phyloP scores from a whole-genome alignment of 1,140 invertebrate species.

The Argopecten irradians region DNA sequence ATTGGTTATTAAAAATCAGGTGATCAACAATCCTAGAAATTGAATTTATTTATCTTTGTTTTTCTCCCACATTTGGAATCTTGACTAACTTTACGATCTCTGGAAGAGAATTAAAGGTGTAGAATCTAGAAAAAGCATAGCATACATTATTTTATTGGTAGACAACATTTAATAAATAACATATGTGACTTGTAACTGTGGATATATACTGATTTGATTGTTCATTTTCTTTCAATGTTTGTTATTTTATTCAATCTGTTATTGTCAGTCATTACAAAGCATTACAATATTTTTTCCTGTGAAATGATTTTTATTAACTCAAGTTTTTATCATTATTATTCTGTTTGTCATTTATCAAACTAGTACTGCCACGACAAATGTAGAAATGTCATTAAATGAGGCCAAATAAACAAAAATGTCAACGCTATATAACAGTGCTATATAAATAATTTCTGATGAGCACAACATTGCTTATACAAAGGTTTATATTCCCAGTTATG shows the following conservation, averaged over 20 bases:
- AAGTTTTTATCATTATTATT: neutral
- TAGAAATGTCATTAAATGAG: no score
- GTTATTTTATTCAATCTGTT: neutral
- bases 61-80: neutral
- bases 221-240: neutral
- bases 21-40: no score
- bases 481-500: no score
- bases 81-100: neutral
- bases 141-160: neutral
- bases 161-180: neutral
- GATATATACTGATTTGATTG: no score
- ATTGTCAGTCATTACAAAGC: neutral
- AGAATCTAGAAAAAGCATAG: neutral
- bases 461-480: no score
- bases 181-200: no score
- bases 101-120: neutral
- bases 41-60: neutral
- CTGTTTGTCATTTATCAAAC: neutral
- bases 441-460: no score
- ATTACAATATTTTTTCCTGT: neutral
- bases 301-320: neutral
- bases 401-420: no score
- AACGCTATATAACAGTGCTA: no score
- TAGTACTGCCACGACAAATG: neutral
- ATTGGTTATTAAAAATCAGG: no score